Base-by-base conservation (phyloP, 2,113 vertebrate species). In the Rhegmatorhina hoffmannsi region DNA sequence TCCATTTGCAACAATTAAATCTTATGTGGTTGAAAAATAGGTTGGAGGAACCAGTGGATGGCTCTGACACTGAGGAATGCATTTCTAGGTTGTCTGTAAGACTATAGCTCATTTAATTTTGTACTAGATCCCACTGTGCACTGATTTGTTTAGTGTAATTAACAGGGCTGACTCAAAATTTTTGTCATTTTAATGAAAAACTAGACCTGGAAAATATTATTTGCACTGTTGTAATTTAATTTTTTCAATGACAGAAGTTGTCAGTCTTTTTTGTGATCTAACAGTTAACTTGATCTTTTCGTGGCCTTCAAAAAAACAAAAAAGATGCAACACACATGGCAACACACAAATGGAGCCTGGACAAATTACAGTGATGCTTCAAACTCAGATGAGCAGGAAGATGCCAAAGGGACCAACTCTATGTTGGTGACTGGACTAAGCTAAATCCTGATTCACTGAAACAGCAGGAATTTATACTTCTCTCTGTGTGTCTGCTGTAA, bases 1-100 rank as follows among this genome's bases (percentile, higher is more conserved):
- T 98, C 98, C 97, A 98, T 98, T 98, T 98, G 98, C 98, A 98
- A 98, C 98, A 98, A 98, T 99, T 98, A 98, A 98, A 97, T 98
- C 97, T 97, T 96, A 95, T 96, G 96, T 86, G 97, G 97, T 97
- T 97, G 97, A 97, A 97, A 98, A 97, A 96, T 95, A 96, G 97
- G 98, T 97, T 87, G 94, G 96, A 94, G 89, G 96, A 97, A 93
- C 56, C 90, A 44, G 77, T 96, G 97, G 95, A 97, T 87, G 87
- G 92, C 91, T 96, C 93, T 86, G 95, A 98, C 92, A 97, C 70
- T 63, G 80, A 95, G 84, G 97, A 97, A 96, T 97, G 96, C 82
- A 70, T 64, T 94, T 91, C 87, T 94, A 96, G 87, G 90, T 95
- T 84, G 79, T 46, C 82, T 15, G 0, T 92, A 93, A 85, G n/a